Conservation (phyloP, 2,888 invertebrate species). For the Lepidocyrtoides sp. region DNA sequence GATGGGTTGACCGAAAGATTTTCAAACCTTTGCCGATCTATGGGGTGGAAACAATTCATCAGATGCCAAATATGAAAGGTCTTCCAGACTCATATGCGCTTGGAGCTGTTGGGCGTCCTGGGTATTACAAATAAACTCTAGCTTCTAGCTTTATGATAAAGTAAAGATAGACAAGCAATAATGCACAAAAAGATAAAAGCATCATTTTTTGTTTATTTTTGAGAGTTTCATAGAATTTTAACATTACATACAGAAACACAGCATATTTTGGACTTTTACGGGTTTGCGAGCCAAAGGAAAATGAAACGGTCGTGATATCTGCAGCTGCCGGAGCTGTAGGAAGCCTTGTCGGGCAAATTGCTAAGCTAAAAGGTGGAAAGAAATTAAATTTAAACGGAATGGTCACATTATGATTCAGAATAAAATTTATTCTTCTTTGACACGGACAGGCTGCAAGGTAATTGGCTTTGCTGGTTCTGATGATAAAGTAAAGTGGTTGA, state of each 20-base stretch:
- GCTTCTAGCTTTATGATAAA: too few species aligned
- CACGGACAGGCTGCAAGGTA: conserved; percentile 67
- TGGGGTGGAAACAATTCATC: not conserved
- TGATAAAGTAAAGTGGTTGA: conserved; percentile 73
- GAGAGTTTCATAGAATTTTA: too few species aligned
- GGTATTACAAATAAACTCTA: too few species aligned
- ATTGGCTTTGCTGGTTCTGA: conserved; percentile 69
- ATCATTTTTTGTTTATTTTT: not conserved
- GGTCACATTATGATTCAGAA: too few species aligned
- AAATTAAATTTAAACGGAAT: too few species aligned
- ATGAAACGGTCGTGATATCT: conserved; percentile 91
- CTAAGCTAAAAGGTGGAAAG: conserved; percentile 89
- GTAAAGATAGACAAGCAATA: too few species aligned
- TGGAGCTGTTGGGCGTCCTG: conserved; percentile 83
- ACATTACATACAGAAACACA: conserved; percentile 88
- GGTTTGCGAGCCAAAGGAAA: conserved; percentile 90
- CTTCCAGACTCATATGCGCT: conserved; percentile 89
- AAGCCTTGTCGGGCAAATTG: conserved; percentile 90
- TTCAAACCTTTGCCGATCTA: conserved; percentile 86
- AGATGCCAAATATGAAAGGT: conserved; percentile 88
- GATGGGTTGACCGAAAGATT: conserved; percentile 90
- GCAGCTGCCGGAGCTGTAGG: conserved; percentile 90
- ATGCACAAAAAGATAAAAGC: too few species aligned
- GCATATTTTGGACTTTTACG: conserved; percentile 92
- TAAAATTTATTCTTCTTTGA: not conserved